Conservation (phyloP, 2,888 invertebrate species). For the Mamestra brassicae region DNA sequence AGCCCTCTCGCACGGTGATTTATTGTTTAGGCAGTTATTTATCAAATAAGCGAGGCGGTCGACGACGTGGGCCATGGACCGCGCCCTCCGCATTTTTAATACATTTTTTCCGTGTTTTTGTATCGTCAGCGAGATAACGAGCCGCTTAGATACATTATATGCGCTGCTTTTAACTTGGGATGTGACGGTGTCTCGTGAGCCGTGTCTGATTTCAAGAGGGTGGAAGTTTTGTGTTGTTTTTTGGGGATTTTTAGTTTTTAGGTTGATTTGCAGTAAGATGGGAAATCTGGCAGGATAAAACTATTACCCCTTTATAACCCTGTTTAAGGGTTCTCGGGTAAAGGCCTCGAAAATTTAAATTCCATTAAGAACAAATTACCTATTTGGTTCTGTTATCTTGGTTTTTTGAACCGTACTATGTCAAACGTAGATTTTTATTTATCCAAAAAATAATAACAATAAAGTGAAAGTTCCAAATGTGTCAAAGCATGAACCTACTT, state of each 20-base stretch:
- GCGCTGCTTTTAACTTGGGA: conserved; percentile 53
- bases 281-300: neutral
- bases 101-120: conserved; percentile 80
- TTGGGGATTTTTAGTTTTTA: neutral
- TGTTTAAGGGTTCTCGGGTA: no score
- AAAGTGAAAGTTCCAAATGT: neutral
- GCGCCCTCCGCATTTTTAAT: conserved; percentile 76
- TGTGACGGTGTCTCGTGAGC: neutral
- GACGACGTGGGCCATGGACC: conserved; percentile 68
- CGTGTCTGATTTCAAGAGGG: conserved; percentile 9
- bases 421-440: no score
- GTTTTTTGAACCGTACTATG: no score
- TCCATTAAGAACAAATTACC: no score
- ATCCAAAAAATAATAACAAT: no score
- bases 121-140: conserved; percentile 83
- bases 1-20: conserved; percentile 74
- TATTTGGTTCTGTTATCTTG: no score
- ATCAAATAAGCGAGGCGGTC: conserved; percentile 80
- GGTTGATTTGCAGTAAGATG: neutral
- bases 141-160: conserved; percentile 69
- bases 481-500: neutral
- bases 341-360: no score
- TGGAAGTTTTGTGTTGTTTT: neutral
- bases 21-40: conserved; percentile 82
- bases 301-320: no score